Conservation (phyloP, 2,113 vertebrate genomes). For the Colossoma macropomum region DNA sequence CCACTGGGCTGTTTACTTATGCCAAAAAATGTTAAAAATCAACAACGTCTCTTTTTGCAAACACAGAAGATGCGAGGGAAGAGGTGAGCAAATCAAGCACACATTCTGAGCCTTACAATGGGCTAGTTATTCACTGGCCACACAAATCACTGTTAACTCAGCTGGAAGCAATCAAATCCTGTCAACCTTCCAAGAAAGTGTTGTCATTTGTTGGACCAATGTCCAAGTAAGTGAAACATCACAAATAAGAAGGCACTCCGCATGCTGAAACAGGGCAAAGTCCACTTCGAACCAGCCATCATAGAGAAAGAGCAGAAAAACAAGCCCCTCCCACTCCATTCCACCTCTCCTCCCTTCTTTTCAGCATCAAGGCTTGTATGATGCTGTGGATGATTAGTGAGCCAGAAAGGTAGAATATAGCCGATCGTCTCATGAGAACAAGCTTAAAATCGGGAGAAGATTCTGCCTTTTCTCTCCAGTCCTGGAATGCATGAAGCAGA, state of each 20-base stretch:
- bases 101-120: neutral
- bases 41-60: conserved; percentile 55
- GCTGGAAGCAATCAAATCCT: neutral
- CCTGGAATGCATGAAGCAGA: conserved; percentile 15
- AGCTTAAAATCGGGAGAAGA: neutral
- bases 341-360: neutral
- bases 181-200: neutral
- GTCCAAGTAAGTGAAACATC: neutral
- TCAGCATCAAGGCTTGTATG: neutral
- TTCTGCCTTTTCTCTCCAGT: conserved; percentile 14
- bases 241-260: neutral
- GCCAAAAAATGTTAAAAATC: too few relatives aligned
- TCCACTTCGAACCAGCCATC: neutral
- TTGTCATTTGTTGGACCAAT: neutral
- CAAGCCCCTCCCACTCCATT: neutral
- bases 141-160: neutral
- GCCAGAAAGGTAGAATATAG: neutral
- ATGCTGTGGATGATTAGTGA: neutral
- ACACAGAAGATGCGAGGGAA: conserved; percentile 33
- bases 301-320: neutral
- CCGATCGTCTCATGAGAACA: neutral
- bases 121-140: neutral
- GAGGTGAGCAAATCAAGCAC: conserved; percentile 31
- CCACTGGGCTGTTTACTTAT: conserved; percentile 56
- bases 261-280: neutral